Evolutionary conservation across 1,140 invertebrate genomes (phyloP).

Genomic region (Vanessa atalanta): DNA sequence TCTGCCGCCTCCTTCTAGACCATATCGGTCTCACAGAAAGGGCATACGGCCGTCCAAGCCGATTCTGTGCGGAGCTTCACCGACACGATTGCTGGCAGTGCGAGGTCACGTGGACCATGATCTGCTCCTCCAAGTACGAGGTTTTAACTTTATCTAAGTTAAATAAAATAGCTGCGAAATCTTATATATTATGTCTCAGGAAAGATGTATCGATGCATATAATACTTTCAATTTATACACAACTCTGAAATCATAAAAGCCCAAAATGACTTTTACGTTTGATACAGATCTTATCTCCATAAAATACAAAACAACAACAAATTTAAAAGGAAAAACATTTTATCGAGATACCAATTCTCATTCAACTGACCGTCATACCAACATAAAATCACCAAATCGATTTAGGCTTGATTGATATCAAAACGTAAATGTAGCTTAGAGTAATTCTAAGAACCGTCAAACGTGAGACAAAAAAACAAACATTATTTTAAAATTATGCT

Average conservation of each 20-base stretch:
- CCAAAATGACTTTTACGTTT: background rate
- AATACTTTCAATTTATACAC: background rate
- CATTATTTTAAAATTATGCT: slow-evolving; percentile 4
- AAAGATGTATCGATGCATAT: background rate
- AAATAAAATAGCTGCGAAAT: too few species aligned
- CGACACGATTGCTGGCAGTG: too few species aligned
- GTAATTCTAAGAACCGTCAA: slow-evolving; percentile 23
- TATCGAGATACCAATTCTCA: slow-evolving; percentile 23
- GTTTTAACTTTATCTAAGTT: too few species aligned
- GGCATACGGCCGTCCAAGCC: too few species aligned
- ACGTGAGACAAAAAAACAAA: slow-evolving; percentile 5
- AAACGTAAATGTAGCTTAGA: slow-evolving; percentile 18
- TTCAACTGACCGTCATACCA: slow-evolving; percentile 15
- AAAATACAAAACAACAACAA: slow-evolving; percentile 12
- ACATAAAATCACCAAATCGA: slow-evolving; percentile 20
- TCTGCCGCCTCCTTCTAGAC: too few species aligned
- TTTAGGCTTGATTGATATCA: slow-evolving; percentile 33
- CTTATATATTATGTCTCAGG: too few species aligned
- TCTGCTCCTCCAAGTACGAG: too few species aligned
- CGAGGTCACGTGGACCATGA: too few species aligned
- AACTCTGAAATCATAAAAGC: background rate
- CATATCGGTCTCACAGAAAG: too few species aligned
- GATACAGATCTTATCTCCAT: slow-evolving; percentile 3
- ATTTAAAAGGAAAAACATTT: slow-evolving; percentile 25
- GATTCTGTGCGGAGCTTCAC: too few species aligned